A percentile compares a stretch with the other conserved stretches of the same genome.
Evolutionary conservation across 2,797 vertebrate genomes (phyloP).

Genomic region (Triplophysa yarkandensis): DNA sequence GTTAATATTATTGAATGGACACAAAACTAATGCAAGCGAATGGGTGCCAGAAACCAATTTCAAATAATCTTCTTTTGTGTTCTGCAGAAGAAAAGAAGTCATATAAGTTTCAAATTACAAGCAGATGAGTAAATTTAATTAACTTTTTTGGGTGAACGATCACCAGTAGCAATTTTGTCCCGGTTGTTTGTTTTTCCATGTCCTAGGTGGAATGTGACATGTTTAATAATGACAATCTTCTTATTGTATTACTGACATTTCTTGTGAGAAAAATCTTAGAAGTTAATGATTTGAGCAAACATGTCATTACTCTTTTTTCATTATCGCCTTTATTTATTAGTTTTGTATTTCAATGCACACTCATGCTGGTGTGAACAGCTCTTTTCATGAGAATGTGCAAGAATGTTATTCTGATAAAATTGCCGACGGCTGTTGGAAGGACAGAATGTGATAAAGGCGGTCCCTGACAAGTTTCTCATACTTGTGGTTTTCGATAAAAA

Average conservation of each 20-base stretch:
- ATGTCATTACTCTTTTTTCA: not conserved
- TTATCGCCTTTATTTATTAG: not conserved
- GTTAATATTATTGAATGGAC: too few relatives aligned
- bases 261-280: not conserved
- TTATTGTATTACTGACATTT: not conserved
- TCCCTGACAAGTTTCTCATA: not conserved
- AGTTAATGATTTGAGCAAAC: not conserved
- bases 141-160: too few relatives aligned
- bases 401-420: not conserved
- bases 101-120: too few relatives aligned
- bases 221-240: too few relatives aligned
- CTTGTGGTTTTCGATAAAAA: not conserved
- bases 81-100: too few relatives aligned
- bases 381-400: not conserved
- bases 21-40: too few relatives aligned
- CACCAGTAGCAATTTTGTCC: not conserved
- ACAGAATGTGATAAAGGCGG: not conserved
- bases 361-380: not conserved
- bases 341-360: too few relatives aligned
- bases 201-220: too few relatives aligned
- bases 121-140: too few relatives aligned
- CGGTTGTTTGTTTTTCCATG: not conserved
- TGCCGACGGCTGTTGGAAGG: not conserved
- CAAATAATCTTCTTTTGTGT: too few relatives aligned
- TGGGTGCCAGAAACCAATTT: too few relatives aligned